Base-by-base conservation (phyloP, 2,113 vertebrate genomes). In the Anarhynchus alexandrinus region DNA sequence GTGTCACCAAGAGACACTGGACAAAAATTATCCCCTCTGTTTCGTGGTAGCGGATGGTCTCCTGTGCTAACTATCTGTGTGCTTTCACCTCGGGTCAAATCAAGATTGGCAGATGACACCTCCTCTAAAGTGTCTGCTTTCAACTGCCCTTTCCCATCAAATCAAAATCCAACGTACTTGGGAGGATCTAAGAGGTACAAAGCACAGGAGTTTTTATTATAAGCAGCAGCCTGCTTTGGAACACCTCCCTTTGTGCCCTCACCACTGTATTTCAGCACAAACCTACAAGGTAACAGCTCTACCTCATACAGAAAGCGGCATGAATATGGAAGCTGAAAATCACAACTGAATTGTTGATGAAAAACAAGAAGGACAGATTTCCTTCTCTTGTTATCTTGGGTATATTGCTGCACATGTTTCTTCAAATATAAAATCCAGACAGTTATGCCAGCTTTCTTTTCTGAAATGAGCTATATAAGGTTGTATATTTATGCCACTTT, bases 31-130 rank as follows among this genome's bases (percentile, higher is more conserved):
- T 30, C 4, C 19, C 18, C 11, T 34, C 45, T 66, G 13, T 71
- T 94, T 72, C 0, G 0, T 6, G 15, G 19, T 10, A 91, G 47
- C 0, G 0, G 47, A 25, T 16, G 3, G 8, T 66, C 22, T 83
- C 47, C 36, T 25, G 30, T 30, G 26, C 22, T n/a, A 65, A 43
- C 22, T 62, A 30, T 12, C 17, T 3, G 1, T 42, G 5, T 57
- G 27, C 43, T 79, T 82, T 61, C 19, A 78, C 23, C 8, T 79
- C 57, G 27, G 5, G 1, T 58, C 30, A 85, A 72, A 94, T 30
- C 20, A 58, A 88, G 67, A 65, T 23, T 34, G 38, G n/a, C 38
- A 94, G 62, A 45, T 55, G 30, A 70, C 15, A 73, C 29, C 20
- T 36, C 14, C 47, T 57, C 9, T 47, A 34, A 82, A 92, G 19